Evolutionary conservation across 1,140 invertebrate genomes (phyloP).

Genomic region (Eumaeus atala): DNA sequence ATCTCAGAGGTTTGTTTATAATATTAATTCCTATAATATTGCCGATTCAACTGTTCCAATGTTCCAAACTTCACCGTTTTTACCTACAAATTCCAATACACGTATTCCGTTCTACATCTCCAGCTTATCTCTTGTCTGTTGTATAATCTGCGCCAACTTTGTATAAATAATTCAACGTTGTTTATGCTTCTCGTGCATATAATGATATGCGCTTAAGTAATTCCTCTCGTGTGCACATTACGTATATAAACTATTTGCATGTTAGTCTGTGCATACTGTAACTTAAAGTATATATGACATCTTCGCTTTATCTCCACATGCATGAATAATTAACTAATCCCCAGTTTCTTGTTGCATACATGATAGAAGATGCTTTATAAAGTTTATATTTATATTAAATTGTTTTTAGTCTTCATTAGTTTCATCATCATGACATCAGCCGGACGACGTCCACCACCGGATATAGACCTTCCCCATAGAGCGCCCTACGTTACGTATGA

Average conservation of each 20-base stretch:
- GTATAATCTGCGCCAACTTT: slow-evolving; percentile 4
- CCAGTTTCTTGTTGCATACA: too few relatives aligned
- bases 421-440: too few relatives aligned
- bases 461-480: too few relatives aligned
- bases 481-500: too few relatives aligned
- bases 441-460: too few relatives aligned
- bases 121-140: slow-evolving; percentile 1
- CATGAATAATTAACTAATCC: slow-evolving; percentile 5
- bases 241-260: slow-evolving; percentile 20
- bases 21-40: slow-evolving; percentile 61
- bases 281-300: slow-evolving; percentile 2
- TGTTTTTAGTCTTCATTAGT: too few relatives aligned
- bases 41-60: slow-evolving; percentile 33
- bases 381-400: too few relatives aligned
- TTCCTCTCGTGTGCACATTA: slow-evolving; percentile 14
- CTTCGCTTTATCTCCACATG: slow-evolving; percentile 5
- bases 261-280: slow-evolving; percentile 19
- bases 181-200: neutral
- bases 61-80: neutral
- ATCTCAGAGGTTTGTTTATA: slow-evolving; percentile 62
- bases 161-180: slow-evolving; percentile 2
- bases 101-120: slow-evolving; percentile 1
- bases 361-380: too few relatives aligned
- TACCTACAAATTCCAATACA: slow-evolving; percentile 1
- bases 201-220: slow-evolving; percentile 20